Percentiles rank a stretch among this genome's conserved stretches.
Conservation (phyloP, 1,140 invertebrate species). For the Tetramorium parvispinum region DNA sequence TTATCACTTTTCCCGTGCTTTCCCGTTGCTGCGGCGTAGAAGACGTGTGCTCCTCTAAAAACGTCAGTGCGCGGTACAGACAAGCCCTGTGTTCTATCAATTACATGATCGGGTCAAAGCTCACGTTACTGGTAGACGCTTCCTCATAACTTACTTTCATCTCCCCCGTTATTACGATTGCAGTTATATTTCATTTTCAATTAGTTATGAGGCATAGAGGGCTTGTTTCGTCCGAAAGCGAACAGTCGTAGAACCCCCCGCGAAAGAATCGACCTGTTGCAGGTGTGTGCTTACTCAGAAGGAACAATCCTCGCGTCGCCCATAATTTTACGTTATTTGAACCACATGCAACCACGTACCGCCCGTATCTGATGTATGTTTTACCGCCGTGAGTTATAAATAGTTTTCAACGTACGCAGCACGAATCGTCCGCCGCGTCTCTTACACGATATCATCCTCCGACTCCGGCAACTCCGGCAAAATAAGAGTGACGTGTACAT, state of each 20-base stretch:
- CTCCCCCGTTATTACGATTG: conserved; percentile 1
- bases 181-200: conserved; percentile 35
- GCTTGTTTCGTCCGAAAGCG: background rate
- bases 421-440: background rate
- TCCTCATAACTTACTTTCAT: conserved; percentile 24
- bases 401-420: conserved; percentile 4
- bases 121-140: background rate
- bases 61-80: background rate
- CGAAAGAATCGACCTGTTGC: background rate
- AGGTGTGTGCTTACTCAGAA: background rate
- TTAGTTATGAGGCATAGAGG: background rate
- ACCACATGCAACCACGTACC: background rate
- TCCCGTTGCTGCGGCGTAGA: background rate
- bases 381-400: background rate
- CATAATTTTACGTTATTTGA: background rate
- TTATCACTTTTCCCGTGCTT: conserved; percentile 48
- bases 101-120: conserved; percentile 20
- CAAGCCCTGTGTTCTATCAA: background rate
- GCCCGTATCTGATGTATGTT: background rate
- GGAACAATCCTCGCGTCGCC: background rate
- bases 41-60: conserved; percentile 23
- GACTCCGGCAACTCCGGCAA: background rate
- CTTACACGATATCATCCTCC: background rate
- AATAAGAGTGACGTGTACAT: background rate
- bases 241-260: background rate